Base-by-base conservation (phyloP, 2,797 vertebrate species). In the Pseudocheirus occidentalis region DNA sequence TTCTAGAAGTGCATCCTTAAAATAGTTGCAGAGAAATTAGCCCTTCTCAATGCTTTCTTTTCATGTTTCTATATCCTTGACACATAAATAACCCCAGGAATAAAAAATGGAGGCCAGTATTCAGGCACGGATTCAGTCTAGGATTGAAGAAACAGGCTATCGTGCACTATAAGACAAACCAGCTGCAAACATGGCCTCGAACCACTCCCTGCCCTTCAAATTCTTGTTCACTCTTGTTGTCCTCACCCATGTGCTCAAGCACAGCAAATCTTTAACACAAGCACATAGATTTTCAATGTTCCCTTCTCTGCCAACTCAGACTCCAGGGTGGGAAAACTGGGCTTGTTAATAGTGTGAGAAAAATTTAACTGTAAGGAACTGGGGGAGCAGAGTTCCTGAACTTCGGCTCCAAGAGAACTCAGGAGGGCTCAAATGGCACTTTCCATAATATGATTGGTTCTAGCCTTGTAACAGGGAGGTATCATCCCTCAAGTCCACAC, bases 21-120 rank as follows among this genome's bases (percentile, higher is more conserved):
- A 98, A 98, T 98, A 98, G 98, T 96, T 95, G 91, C 95, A 98
- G 97, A 98, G 97, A 97, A 98, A 98, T 98, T 97, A 98, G 96
- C 92, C 95, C 97, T 97, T 96, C 93, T 94, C 96, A 95, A 96
- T 3, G 96, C 94, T 92, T 21, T 95, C 29, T 92, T 96, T 96
- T 97, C 92, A 92, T 97, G 97, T 96, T 98, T 97, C 98, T 96
- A 96, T 97, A 96, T 98, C 94, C 96, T 97, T 98, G 98, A 98
- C 97, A 95, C 0, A 0, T 53, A 0, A 0, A 0, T 55, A 0
- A 0, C 97, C 97, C 95, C 56, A 50, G 94, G 92, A 92, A 97
- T 56, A 89, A 14, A 54, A 53, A 94, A 52, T 28, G 28, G 11
- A n/a, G 1, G 91, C 40, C 18, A 24, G 27, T 46, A 46, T 50